Evolutionary conservation across 2,113 vertebrate species (phyloP).

Genomic region (Abramis brama): DNA sequence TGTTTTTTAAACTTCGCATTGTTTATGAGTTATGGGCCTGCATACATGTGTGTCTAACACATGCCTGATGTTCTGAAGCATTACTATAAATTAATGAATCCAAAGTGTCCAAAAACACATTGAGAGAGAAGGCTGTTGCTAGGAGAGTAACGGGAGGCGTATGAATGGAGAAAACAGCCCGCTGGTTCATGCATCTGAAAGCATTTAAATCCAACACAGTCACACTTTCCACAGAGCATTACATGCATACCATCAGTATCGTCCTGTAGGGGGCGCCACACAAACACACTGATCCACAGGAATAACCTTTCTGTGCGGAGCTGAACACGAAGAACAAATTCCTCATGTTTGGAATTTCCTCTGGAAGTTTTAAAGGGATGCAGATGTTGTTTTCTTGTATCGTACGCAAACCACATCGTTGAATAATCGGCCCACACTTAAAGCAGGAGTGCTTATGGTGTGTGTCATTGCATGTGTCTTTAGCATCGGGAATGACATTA

Average conservation of each 20-base stretch:
- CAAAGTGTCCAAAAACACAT: conserved; percentile 40
- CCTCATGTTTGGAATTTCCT: conserved; percentile 36
- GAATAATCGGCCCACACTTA: background rate
- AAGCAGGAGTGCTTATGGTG: background rate
- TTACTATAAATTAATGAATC: conserved; percentile 44
- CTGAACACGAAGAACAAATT: background rate
- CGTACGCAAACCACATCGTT: conserved; percentile 1
- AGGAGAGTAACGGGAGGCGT: conserved; percentile 11
- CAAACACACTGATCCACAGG: background rate
- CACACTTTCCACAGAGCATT: conserved; percentile 35
- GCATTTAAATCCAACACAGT: conserved; percentile 47
- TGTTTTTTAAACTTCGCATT: conserved; percentile 28
- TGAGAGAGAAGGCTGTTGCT: conserved; percentile 14
- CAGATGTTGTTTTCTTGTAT: conserved; percentile 39
- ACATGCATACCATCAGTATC: conserved; percentile 19
- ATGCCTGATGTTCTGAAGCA: conserved; percentile 45
- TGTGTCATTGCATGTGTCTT: background rate
- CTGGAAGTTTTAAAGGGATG: conserved; percentile 37
- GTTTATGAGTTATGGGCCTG: conserved; percentile 47
- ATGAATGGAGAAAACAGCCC: conserved; percentile 34
- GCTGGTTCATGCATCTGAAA: conserved; percentile 43
- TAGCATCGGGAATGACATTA: conserved; percentile 38
- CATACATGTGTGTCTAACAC: conserved; percentile 44
- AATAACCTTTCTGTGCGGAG: background rate
- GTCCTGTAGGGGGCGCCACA: conserved; percentile 13